Evolutionary conservation across 2,888 invertebrate species (phyloP).

Genomic region (Strigamia maritima): DNA sequence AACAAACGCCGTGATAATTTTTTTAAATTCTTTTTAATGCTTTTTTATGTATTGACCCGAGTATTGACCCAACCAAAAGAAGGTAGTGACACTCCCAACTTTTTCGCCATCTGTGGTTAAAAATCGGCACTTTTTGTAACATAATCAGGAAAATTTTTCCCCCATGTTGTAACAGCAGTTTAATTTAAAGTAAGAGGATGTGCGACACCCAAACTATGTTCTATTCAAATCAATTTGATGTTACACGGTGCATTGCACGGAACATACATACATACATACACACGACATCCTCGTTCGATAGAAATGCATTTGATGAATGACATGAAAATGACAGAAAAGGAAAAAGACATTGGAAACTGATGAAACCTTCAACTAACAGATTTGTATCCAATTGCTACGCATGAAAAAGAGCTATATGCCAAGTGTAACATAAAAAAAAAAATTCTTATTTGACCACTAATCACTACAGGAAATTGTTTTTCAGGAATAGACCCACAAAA

Average conservation of each 20-base stretch:
- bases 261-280: background rate
- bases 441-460: background rate
- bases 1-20: background rate
- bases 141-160: background rate
- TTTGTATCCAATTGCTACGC: slow-evolving; percentile 10
- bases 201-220: background rate
- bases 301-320: background rate
- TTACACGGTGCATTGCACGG: background rate
- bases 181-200: background rate
- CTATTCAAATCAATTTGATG: background rate
- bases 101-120: slow-evolving; percentile 13
- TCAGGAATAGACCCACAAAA: slow-evolving; percentile 6
- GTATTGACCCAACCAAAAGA: slow-evolving; percentile 21
- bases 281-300: background rate
- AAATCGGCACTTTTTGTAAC: background rate
- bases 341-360: slow-evolving; percentile 10
- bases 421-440: background rate
- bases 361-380: background rate
- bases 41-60: background rate
- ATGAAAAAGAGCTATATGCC: background rate
- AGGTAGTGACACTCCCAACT: slow-evolving; percentile 13
- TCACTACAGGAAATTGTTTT: background rate
- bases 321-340: slow-evolving; percentile 26
- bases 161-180: background rate
- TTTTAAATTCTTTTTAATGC: background rate